Percentiles rank a stretch among this genome's conserved stretches.
Evolutionary conservation across 1,140 invertebrate species (phyloP).

Genomic region (Scylla paramamosain): DNA sequence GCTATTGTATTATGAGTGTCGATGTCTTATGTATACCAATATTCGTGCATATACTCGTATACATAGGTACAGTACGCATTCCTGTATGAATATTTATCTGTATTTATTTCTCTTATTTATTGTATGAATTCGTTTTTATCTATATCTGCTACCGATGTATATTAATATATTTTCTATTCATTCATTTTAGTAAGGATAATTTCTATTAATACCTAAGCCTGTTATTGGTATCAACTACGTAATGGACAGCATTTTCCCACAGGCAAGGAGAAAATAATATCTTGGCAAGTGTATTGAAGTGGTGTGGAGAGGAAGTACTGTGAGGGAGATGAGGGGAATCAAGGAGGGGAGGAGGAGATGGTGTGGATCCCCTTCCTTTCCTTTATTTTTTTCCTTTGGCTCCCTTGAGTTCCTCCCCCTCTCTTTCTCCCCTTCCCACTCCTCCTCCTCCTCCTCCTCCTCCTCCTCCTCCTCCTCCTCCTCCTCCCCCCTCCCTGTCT

Average conservation of each 20-base stretch:
- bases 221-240: no score
- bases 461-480: background rate
- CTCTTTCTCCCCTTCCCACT: constrained; percentile 45
- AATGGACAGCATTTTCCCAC: no score
- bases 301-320: background rate
- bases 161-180: no score
- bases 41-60: no score
- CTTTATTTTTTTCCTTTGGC: background rate
- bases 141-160: background rate
- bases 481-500: background rate
- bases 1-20: no score
- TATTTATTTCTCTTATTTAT: background rate
- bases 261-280: background rate
- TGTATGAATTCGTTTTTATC: background rate
- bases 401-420: background rate
- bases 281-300: background rate
- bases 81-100: background rate
- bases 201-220: no score
- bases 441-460: background rate
- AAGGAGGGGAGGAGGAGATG: background rate
- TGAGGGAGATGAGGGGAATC: background rate
- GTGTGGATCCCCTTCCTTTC: background rate
- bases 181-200: no score
- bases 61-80: background rate
- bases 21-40: no score